Conservation (phyloP, 2,888 invertebrate genomes). For the Pammene fasciana region DNA sequence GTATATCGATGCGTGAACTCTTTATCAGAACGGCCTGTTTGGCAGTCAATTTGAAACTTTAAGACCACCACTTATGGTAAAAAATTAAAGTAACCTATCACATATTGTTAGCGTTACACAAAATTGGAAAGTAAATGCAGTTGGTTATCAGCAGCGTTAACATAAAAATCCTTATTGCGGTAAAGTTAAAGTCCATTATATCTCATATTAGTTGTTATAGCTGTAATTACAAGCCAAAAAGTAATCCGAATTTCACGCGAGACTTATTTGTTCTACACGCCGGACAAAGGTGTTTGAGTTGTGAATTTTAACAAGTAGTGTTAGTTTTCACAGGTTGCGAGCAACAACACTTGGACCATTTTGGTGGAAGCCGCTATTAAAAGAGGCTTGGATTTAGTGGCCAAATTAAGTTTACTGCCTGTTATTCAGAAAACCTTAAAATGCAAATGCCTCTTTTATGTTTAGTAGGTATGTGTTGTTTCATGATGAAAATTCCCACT, state of each 20-base stretch:
- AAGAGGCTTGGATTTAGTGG: slow-evolving; percentile 20
- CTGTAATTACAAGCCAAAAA: slow-evolving; percentile 49
- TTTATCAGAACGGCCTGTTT: slow-evolving; percentile 41
- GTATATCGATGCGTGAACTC: slow-evolving; percentile 66
- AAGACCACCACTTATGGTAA: background rate
- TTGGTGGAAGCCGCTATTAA: slow-evolving; percentile 50
- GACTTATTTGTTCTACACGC: slow-evolving; percentile 72
- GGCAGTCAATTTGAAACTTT: background rate
- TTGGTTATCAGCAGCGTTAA: background rate
- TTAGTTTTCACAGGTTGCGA: slow-evolving; percentile 63
- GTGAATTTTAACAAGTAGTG: slow-evolving; percentile 76
- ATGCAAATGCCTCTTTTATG: background rate
- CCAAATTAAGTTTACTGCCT: background rate
- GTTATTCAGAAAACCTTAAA: background rate
- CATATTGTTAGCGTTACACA: slow-evolving; percentile 2
- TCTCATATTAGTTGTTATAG: background rate
- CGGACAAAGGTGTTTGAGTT: slow-evolving; percentile 62
- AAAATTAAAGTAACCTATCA: background rate
- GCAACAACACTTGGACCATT: slow-evolving; percentile 50
- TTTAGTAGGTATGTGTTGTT: background rate
- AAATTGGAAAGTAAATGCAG: slow-evolving; percentile 2
- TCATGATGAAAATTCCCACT: no score
- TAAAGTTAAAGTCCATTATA: slow-evolving; percentile 1
- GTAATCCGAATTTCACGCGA: slow-evolving; percentile 74
- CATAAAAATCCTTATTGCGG: background rate